Evolutionary conservation across 2,113 vertebrate genomes (phyloP).

Genomic region (Rhabdomys dilectus): DNA sequence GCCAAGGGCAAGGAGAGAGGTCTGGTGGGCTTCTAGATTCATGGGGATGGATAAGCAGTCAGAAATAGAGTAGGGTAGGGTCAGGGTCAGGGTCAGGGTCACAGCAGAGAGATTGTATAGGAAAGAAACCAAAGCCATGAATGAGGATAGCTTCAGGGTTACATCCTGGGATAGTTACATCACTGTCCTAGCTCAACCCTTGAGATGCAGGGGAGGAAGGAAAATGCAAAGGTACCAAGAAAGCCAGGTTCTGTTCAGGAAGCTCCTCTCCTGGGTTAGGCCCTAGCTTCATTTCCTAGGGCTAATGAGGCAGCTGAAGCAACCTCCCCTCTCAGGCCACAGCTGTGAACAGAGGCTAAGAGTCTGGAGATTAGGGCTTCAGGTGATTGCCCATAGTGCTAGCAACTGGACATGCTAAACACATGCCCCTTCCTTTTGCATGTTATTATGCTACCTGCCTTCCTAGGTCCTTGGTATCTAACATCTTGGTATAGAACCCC

Average conservation of each 20-base stretch:
- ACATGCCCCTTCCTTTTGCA: background rate
- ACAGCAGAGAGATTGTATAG: background rate
- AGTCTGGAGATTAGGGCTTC: background rate
- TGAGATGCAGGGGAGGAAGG: background rate
- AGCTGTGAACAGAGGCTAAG: background rate
- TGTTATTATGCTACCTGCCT: background rate
- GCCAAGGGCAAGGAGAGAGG: rapidly evolving
- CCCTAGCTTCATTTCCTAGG: background rate
- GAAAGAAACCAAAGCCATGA: background rate
- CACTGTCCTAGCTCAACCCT: background rate
- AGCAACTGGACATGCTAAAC: rapidly evolving
- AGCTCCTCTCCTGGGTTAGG: background rate
- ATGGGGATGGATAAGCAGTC: background rate
- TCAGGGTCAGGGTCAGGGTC: background rate
- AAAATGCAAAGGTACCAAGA: background rate
- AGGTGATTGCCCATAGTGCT: background rate
- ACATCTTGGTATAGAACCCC: background rate
- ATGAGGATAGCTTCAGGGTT: background rate
- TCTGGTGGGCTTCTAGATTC: background rate
- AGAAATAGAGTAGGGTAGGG: background rate
- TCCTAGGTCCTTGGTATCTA: background rate
- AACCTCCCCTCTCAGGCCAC: background rate
- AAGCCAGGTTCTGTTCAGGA: background rate
- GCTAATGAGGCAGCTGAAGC: background rate
- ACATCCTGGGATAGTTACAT: background rate